Conservation (phyloP, 2,797 vertebrate species). For the Danionella dracula region DNA sequence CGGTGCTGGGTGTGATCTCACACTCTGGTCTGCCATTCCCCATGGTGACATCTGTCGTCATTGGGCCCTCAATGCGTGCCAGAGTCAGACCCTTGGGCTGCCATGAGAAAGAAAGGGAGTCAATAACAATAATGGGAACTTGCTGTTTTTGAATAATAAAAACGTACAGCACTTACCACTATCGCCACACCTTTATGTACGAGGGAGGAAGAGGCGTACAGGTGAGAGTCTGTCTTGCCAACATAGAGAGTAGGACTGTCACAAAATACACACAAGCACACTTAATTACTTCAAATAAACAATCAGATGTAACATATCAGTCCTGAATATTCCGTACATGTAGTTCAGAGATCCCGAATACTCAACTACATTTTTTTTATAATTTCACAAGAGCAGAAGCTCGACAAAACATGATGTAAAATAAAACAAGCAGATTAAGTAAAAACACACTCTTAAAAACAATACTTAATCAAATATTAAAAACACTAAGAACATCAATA, state of each 20-base stretch:
- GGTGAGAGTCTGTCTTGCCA: slow-evolving; percentile 81
- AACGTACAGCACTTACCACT: slow-evolving; percentile 75
- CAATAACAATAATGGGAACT: background rate
- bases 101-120: slow-evolving; percentile 22
- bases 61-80: slow-evolving; percentile 80
- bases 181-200: slow-evolving; percentile 86
- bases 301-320: too few species aligned
- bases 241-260: slow-evolving; percentile 87
- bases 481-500: too few species aligned
- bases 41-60: slow-evolving; percentile 83
- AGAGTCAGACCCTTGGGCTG: slow-evolving; percentile 88
- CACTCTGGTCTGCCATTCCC: slow-evolving; percentile 76
- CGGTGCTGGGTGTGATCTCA: slow-evolving; percentile 83
- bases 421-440: too few species aligned
- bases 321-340: too few species aligned
- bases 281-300: background rate
- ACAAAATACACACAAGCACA: slow-evolving; percentile 10
- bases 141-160: too few species aligned
- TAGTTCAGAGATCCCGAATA: too few species aligned
- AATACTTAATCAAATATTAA: too few species aligned
- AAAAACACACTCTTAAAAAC: too few species aligned
- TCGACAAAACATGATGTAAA: too few species aligned
- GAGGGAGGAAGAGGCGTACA: slow-evolving; percentile 87
- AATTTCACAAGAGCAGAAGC: too few species aligned
- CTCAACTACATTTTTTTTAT: too few species aligned